These are phyloP conservation scores for Cenopis cana DNA, from an alignment of 2,888 invertebrate species.

Conservation along the genomic window DNA sequence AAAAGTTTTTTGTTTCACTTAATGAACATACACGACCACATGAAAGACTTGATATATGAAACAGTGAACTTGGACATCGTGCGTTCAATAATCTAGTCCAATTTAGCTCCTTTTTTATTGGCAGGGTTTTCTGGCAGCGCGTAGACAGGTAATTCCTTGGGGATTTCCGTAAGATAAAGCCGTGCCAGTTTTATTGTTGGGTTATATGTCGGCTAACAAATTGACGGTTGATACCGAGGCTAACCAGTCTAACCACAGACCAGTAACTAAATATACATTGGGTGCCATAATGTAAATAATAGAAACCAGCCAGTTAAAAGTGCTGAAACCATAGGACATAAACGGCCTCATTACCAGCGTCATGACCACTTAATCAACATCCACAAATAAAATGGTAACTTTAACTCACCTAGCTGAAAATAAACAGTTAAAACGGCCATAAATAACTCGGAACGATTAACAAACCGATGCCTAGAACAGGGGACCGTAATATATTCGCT, in stretches of 20 bases:
- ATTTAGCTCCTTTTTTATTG: conserved; percentile 21
- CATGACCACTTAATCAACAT: conserved; percentile 26
- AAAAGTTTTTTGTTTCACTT: conserved; percentile 58
- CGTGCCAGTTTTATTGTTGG: not conserved
- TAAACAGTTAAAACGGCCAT: conserved; percentile 63
- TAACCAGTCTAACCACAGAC: no score
- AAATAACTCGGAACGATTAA: conserved; percentile 82
- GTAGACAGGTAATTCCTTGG: not conserved
- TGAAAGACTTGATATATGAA: conserved; percentile 51
- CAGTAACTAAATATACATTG: not conserved
- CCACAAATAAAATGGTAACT: conserved; percentile 30
- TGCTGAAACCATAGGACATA: not conserved
- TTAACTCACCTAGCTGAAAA: conserved; percentile 47
- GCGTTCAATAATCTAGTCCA: conserved; percentile 17
- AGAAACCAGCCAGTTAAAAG: not conserved
- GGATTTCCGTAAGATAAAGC: not conserved
- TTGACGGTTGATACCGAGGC: not conserved
- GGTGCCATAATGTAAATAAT: not conserved
- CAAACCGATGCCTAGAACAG: conserved; percentile 77
- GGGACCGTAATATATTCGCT: conserved; percentile 83
- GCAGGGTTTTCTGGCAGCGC: not conserved
- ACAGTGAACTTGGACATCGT: conserved; percentile 44
- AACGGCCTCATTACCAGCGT: conserved; percentile 11
- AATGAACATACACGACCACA: conserved; percentile 56
- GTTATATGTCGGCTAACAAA: not conserved